Percentiles rank a stretch among this genome's conserved stretches.
Conservation (phyloP, 2,113 vertebrate species). For the Oceanites oceanicus region DNA sequence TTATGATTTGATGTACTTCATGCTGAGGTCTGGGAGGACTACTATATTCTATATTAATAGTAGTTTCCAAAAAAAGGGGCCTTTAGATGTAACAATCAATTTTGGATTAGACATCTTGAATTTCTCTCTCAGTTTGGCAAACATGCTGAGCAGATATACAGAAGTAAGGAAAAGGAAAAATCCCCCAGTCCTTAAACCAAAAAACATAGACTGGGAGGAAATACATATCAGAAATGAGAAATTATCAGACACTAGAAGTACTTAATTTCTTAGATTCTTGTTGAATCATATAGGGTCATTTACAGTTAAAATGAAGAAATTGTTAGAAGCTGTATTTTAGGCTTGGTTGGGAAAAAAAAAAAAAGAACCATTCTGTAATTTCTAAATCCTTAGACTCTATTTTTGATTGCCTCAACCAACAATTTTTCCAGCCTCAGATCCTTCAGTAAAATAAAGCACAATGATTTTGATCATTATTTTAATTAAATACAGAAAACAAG, state of each 20-base stretch:
- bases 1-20: neutral
- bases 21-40: neutral
- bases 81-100: neutral
- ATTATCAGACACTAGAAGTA: neutral
- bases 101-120: neutral
- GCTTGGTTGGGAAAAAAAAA: neutral
- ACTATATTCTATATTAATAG: neutral
- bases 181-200: neutral
- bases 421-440: neutral
- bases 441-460: neutral
- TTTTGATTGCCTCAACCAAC: neutral
- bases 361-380: neutral
- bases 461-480: neutral
- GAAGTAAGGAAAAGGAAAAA: neutral
- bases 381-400: neutral
- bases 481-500: slow-evolving; percentile 1
- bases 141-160: neutral
- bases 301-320: neutral
- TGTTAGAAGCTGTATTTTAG: neutral
- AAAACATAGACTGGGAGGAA: neutral
- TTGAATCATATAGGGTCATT: neutral
- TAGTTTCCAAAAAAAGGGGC: neutral
- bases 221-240: neutral
- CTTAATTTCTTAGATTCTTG: neutral
- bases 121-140: neutral